These are phyloP conservation scores for Dynastes hyllus DNA, from an alignment of 2,888 invertebrate species.

Conservation along the genomic window DNA sequence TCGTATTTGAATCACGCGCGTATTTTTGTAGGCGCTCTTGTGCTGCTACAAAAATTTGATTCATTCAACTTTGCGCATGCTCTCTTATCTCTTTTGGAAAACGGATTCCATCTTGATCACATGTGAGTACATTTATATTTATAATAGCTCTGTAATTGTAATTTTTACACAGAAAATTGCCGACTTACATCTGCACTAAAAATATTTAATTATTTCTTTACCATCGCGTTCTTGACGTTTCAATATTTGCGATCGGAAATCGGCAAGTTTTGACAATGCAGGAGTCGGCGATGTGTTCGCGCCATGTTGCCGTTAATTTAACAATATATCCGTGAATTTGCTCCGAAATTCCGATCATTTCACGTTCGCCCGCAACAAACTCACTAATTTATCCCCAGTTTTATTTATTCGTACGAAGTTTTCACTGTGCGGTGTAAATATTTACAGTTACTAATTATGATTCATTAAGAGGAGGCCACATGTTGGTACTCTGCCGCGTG, in stretches of 20 bases:
- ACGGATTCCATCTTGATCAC: slow-evolving; percentile 92
- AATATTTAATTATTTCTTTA: slow-evolving; percentile 29
- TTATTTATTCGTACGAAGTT: slow-evolving; percentile 39
- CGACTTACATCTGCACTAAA: background rate
- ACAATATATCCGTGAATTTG: slow-evolving; percentile 59
- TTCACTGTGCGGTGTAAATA: slow-evolving; percentile 43
- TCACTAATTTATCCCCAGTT: slow-evolving; percentile 21
- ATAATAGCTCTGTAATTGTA: slow-evolving; percentile 50
- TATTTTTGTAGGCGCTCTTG: slow-evolving; percentile 49
- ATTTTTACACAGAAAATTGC: slow-evolving; percentile 30
- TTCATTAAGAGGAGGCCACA: slow-evolving; percentile 60
- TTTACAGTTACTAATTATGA: slow-evolving; percentile 30
- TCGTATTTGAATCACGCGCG: slow-evolving; percentile 41
- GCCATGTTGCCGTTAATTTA: slow-evolving; percentile 72
- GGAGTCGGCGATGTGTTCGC: slow-evolving; percentile 70
- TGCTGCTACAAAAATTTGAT: slow-evolving; percentile 51
- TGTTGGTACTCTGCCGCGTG: slow-evolving; percentile 66
- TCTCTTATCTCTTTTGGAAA: slow-evolving; percentile 84
- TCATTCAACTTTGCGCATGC: slow-evolving; percentile 74
- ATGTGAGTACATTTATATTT: slow-evolving; percentile 80
- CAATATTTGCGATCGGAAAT: slow-evolving; percentile 46
- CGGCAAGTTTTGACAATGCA: slow-evolving; percentile 67
- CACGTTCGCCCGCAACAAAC: slow-evolving; percentile 5
- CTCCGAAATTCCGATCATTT: slow-evolving; percentile 39
- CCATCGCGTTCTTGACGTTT: slow-evolving; percentile 37